Evolutionary conservation across 2,113 vertebrate species (phyloP), one percentile per base, ranked within the genome.

Genomic region (Tachysurus vachellii): DNA sequence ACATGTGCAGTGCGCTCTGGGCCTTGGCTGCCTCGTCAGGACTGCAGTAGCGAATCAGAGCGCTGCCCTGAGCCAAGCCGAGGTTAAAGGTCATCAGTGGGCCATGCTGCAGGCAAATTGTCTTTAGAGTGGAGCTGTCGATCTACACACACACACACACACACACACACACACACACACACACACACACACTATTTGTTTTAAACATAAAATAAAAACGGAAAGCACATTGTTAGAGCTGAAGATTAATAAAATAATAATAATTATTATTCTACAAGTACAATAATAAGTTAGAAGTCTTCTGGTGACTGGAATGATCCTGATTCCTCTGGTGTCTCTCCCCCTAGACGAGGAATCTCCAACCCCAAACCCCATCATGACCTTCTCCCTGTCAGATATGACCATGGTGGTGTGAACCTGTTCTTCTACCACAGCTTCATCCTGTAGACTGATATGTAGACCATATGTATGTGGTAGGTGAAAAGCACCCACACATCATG

Each of bases 1-100:
- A 96, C 95, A 96, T 99, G 94, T 99, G 98, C 94, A 99, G 96
- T 93, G 98, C 97, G 93, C 97, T 97, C 95, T 99, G 98, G 94
- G 98, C 98, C 95, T 99, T 99, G 95, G 97, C 97, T 56, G 98
- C 98, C 95, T 99, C 98, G 90, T 98, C 97, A 92, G 97, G 97
- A 94, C 96, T 98, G 95, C 95, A 97, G 85, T 99, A 99, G 96
- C 98, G 96, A 94, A 99, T 98, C 92, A 99, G 96, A 93, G 98
- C 98, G 0, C 96, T 99, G 95, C 98, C 98, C 95, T 99, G 98
- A 92, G 98, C 99, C 94, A 99, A 94, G 93, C 98, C 98, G 89
- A 99, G 97, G 95, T 99, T 98, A 96, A 99, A 99, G 96, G 98
- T 99, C 95, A 99, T 95, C 94, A 99, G 95, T 91, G 98, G 98